Evolutionary conservation across 2,113 vertebrate genomes (phyloP).

Genomic region (human): DNA sequence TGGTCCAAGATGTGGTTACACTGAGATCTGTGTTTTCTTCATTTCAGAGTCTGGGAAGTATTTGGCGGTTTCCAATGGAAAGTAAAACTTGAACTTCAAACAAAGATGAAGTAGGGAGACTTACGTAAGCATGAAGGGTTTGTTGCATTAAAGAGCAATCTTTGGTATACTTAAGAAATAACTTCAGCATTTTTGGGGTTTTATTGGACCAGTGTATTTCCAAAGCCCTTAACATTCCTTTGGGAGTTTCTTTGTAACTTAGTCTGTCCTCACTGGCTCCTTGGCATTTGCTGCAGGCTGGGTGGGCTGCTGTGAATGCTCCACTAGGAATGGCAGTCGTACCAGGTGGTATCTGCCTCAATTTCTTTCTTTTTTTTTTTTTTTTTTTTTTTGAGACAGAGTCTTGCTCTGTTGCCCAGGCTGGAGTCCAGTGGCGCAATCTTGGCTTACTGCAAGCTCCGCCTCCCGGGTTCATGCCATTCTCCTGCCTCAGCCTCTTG

Average conservation of each 20-base stretch:
- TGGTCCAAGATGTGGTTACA: slow-evolving; percentile 51
- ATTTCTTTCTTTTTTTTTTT: too few relatives aligned
- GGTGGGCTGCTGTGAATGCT: not conserved
- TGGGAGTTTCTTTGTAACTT: not conserved
- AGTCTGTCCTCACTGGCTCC: not conserved
- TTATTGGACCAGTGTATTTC: slow-evolving; percentile 6
- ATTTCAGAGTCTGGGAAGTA: slow-evolving; percentile 70
- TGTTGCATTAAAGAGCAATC: slow-evolving; percentile 50
- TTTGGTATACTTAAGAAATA: slow-evolving; percentile 41
- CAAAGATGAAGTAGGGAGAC: slow-evolving; percentile 71
- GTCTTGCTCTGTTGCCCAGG: too few relatives aligned
- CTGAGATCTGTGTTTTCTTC: slow-evolving; percentile 75
- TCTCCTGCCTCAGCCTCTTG: too few relatives aligned
- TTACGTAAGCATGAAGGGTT: slow-evolving; percentile 76
- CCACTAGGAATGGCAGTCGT: not conserved
- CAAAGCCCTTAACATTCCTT: not conserved
- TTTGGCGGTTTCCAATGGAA: slow-evolving; percentile 82
- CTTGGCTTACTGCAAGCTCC: too few relatives aligned
- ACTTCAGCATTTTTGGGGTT: not conserved
- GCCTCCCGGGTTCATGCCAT: too few relatives aligned
- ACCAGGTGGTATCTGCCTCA: not conserved
- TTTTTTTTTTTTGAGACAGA: too few relatives aligned
- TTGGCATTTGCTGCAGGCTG: accelerated
- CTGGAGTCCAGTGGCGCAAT: too few relatives aligned
- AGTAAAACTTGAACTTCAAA: slow-evolving; percentile 74